These are phyloP conservation scores for Ciconia nigra DNA, from an alignment of 2,797 vertebrate species.

Conservation along the genomic window DNA sequence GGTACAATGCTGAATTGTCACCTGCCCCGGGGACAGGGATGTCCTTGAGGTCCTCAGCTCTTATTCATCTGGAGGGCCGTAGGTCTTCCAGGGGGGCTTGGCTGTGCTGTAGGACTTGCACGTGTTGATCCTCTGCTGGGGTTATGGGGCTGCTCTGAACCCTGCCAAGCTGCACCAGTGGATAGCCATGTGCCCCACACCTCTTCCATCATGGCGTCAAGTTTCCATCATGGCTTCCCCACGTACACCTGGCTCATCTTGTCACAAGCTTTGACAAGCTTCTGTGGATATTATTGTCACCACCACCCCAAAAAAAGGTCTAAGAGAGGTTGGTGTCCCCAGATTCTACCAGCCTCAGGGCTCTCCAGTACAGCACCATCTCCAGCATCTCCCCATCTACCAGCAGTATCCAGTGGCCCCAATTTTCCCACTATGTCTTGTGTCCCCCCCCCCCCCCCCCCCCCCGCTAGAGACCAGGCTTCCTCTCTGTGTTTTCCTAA, in stretches of 20 bases:
- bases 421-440: fast-evolving
- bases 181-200: background rate
- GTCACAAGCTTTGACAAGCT: background rate
- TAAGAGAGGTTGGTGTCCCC: background rate
- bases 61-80: background rate
- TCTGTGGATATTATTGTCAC: background rate
- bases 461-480: background rate
- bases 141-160: background rate
- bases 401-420: background rate
- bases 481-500: background rate
- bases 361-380: background rate
- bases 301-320: fast-evolving
- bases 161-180: background rate
- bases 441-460: background rate
- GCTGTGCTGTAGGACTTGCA: background rate
- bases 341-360: too few relatives aligned
- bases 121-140: fast-evolving
- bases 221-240: background rate
- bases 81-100: background rate
- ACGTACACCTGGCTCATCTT: fast-evolving
- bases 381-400: background rate
- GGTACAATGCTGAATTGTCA: background rate
- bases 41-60: background rate
- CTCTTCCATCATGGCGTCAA: background rate
- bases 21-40: background rate